Conservation (phyloP, 2,888 invertebrate species). For the Didymodactylos carnosus region DNA sequence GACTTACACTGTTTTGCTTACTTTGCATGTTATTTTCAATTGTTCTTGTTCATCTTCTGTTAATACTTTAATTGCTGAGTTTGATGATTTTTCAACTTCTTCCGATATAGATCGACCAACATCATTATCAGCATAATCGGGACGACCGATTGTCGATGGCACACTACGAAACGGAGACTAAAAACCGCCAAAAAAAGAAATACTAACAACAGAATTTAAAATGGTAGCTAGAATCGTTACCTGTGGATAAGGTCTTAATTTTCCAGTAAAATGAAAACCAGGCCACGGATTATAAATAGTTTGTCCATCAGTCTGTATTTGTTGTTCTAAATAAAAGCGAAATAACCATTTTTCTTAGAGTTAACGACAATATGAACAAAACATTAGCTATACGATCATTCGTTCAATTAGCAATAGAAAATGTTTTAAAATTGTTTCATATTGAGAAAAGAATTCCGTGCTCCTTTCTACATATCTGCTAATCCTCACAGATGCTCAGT, state of each 20-base stretch:
- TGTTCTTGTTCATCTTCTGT: slow-evolving; percentile 88
- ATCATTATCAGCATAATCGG: slow-evolving; percentile 87
- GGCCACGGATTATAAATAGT: slow-evolving; percentile 39
- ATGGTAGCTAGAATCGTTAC: neutral
- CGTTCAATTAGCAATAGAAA: too few species aligned
- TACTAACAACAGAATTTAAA: too few species aligned
- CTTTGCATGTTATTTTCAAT: slow-evolving; percentile 69
- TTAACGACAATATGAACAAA: neutral
- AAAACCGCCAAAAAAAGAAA: too few species aligned
- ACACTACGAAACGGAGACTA: slow-evolving; percentile 57
- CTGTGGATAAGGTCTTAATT: slow-evolving; percentile 49
- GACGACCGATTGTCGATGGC: slow-evolving; percentile 60
- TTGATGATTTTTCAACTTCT: slow-evolving; percentile 25
- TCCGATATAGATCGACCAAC: slow-evolving; percentile 41
- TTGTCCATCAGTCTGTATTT: slow-evolving; percentile 8
- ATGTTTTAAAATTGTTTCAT: too few species aligned
- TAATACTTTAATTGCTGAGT: slow-evolving; percentile 58
- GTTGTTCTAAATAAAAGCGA: neutral
- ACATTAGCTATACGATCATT: too few species aligned
- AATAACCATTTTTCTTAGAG: neutral
- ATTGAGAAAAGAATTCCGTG: too few species aligned
- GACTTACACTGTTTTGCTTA: too few species aligned
- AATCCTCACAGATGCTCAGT: too few species aligned
- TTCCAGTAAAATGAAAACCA: slow-evolving; percentile 47
- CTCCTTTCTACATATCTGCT: too few species aligned